phyloP scores from a whole-genome alignment of 2,797 vertebrate genomes.

The Chromis chromis region DNA sequence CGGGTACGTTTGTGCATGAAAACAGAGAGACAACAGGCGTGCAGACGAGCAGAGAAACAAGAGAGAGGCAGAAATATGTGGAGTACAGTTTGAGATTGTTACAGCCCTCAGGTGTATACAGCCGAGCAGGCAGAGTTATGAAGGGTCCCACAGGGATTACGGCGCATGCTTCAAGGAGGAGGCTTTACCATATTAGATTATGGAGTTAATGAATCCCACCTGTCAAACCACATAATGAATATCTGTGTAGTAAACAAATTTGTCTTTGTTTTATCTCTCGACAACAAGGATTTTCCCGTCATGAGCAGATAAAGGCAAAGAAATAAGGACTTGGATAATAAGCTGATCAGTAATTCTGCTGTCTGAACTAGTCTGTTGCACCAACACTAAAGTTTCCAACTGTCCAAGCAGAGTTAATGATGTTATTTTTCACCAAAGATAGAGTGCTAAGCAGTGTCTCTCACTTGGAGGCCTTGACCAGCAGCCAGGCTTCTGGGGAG shows the following conservation, averaged over 20 bases:
- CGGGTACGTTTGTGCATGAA: background rate
- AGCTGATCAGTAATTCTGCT: constrained; percentile 45
- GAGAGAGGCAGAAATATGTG: constrained; percentile 30
- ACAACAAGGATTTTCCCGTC: background rate
- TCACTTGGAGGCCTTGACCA: constrained; percentile 44
- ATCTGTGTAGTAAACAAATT: constrained; percentile 54
- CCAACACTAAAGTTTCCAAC: constrained; percentile 28
- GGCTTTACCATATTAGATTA: constrained; percentile 54
- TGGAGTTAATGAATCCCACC: constrained; percentile 70
- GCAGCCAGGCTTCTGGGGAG: constrained; percentile 51
- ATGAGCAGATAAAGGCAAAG: background rate
- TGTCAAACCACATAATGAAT: constrained; percentile 59
- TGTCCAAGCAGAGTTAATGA: constrained; percentile 36
- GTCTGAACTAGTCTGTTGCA: constrained; percentile 42
- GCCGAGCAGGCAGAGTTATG: constrained; percentile 51
- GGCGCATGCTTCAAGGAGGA: constrained; percentile 36
- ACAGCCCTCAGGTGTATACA: constrained; percentile 43
- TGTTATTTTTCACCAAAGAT: constrained; percentile 39
- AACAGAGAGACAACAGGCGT: constrained; percentile 15
- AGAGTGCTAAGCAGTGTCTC: constrained; percentile 28
- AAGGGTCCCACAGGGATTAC: constrained; percentile 73
- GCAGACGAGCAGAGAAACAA: constrained; percentile 18
- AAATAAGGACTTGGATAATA: constrained; percentile 28
- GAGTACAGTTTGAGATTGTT: constrained; percentile 54
- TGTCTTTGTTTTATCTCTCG: constrained; percentile 18